phyloP scores from a whole-genome alignment of 2,113 vertebrate genomes.

The Oreochromis aureus region DNA sequence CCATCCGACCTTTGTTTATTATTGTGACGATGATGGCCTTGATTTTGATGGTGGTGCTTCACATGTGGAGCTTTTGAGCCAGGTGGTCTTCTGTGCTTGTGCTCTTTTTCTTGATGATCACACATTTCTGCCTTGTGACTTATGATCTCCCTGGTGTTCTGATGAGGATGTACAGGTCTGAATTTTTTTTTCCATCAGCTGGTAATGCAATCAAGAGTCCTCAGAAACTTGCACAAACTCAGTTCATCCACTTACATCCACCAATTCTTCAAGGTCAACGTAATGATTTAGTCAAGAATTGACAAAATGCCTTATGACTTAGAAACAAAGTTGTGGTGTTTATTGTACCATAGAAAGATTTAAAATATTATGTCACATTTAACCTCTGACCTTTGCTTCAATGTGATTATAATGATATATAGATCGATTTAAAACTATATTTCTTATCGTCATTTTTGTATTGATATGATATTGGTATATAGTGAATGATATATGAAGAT shows the following conservation, averaged over 20 bases:
- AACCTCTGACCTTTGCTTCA: neutral
- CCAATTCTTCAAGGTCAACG: neutral
- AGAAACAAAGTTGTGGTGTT: neutral
- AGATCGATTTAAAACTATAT: neutral
- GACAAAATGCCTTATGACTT: neutral
- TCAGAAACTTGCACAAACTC: neutral
- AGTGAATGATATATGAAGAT: neutral
- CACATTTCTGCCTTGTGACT: constrained; percentile 8
- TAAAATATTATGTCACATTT: neutral
- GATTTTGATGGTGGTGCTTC: constrained; percentile 35
- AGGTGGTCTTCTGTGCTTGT: constrained; percentile 11
- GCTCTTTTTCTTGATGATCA: constrained; percentile 18
- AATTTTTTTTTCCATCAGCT: constrained; percentile 58
- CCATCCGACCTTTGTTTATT: constrained; percentile 36
- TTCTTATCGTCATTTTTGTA: neutral
- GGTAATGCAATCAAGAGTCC: constrained; percentile 1
- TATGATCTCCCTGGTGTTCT: neutral
- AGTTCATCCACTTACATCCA: neutral
- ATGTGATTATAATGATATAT: neutral
- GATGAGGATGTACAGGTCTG: neutral
- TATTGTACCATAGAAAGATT: neutral
- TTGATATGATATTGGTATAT: neutral
- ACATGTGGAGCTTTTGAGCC: constrained; percentile 29
- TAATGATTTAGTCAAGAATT: neutral
- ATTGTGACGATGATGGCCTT: constrained; percentile 18